Conservation (phyloP, 1,140 invertebrate species). For the Ceratina japonica region DNA sequence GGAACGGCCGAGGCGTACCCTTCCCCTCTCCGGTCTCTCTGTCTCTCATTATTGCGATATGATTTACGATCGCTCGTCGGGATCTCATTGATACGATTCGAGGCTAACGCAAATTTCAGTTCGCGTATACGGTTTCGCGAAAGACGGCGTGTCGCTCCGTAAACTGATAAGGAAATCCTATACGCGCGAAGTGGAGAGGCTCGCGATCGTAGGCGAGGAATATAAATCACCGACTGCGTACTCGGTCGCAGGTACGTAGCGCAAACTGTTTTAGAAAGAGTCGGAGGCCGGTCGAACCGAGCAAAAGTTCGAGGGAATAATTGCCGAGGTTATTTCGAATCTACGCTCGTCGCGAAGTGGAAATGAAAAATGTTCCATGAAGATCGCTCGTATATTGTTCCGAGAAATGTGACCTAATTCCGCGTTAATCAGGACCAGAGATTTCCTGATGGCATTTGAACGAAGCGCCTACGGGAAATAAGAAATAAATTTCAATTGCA, state of each 20-base stretch:
- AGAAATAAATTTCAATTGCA: constrained; percentile 30
- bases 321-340: no score
- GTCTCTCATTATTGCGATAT: constrained; percentile 27
- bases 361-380: neutral
- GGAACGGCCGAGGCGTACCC: neutral
- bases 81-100: constrained; percentile 14
- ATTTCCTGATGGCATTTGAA: neutral
- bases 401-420: neutral
- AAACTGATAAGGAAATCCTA: constrained; percentile 13
- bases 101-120: neutral
- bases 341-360: neutral
- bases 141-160: neutral
- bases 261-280: no score
- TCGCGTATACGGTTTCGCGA: neutral
- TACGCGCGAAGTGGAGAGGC: neutral
- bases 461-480: neutral
- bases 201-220: constrained; percentile 5
- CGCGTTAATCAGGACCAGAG: neutral
- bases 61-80: constrained; percentile 23
- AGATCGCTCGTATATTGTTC: neutral
- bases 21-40: neutral
- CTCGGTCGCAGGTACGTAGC: neutral
- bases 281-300: no score
- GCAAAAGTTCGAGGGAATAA: no score
- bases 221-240: neutral